Evolutionary conservation across 2,113 vertebrate species (phyloP).

Genomic region (Osmerus mordax): DNA sequence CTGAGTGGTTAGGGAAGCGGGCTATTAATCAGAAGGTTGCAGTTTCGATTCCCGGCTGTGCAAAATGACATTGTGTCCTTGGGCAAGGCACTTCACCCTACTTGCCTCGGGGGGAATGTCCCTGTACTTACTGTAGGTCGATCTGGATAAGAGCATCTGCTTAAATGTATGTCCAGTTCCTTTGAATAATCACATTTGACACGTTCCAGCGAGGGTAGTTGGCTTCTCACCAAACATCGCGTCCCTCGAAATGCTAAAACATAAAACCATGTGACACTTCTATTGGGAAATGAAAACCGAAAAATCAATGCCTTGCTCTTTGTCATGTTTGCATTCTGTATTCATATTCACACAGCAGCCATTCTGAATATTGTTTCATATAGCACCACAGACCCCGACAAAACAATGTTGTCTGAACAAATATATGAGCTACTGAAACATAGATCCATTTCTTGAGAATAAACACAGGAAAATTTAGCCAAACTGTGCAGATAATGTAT

Average conservation of each 20-base stretch:
- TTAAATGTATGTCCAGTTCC: not conserved
- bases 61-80: no score
- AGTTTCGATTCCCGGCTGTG: no score
- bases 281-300: constrained; percentile 40
- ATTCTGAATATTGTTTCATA: constrained; percentile 21
- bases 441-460: no score
- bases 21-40: no score
- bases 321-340: constrained; percentile 44
- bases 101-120: no score
- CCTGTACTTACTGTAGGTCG: no score
- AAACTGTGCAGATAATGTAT: no score
- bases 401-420: constrained; percentile 42
- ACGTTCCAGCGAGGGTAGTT: not conserved
- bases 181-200: no score
- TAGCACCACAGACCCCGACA: constrained; percentile 12
- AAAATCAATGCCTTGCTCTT: constrained; percentile 48
- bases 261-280: constrained; percentile 24
- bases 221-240: constrained; percentile 20
- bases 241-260: not conserved
- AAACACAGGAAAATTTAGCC: no score
- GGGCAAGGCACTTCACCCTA: no score
- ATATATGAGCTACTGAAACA: not conserved
- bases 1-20: no score
- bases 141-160: no score
- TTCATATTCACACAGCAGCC: constrained; percentile 42